phyloP scores from a whole-genome alignment of 2,113 vertebrate genomes.

The Siniperca chuatsi region DNA sequence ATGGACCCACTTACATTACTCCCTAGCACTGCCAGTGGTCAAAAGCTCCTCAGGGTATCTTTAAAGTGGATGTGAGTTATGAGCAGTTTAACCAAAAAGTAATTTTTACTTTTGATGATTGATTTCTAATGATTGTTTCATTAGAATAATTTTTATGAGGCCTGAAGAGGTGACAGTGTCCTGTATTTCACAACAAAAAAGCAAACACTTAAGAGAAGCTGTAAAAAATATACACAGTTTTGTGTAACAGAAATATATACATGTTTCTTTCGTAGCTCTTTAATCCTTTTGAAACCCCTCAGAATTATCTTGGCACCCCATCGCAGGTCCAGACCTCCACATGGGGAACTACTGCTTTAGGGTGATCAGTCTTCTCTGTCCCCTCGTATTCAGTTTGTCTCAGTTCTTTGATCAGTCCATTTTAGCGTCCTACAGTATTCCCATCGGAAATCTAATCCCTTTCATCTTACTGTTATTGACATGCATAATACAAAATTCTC shows the following conservation, averaged over 20 bases:
- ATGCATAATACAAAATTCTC: not conserved
- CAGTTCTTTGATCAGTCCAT: not conserved
- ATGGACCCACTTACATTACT: too few species aligned
- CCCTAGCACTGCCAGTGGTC: too few species aligned
- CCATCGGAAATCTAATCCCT: not conserved
- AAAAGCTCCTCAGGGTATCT: too few species aligned
- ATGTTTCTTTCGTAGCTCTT: not conserved
- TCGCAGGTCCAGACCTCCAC: not conserved
- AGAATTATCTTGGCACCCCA: not conserved
- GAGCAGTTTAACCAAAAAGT: not conserved
- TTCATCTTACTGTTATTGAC: not conserved
- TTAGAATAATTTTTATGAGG: not conserved
- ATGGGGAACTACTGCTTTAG: not conserved
- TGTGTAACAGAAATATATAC: not conserved
- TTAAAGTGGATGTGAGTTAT: not conserved
- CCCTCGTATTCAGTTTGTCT: not conserved
- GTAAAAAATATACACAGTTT: not conserved
- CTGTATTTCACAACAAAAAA: not conserved
- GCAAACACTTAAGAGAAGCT: not conserved
- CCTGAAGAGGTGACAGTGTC: not conserved
- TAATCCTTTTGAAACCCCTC: not conserved
- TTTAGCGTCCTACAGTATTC: not conserved
- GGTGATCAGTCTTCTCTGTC: not conserved
- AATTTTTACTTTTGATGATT: not conserved
- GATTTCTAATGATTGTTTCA: not conserved